phyloP scores from a whole-genome alignment of 2,888 invertebrate genomes.

The Ferdinandea cuprea region DNA sequence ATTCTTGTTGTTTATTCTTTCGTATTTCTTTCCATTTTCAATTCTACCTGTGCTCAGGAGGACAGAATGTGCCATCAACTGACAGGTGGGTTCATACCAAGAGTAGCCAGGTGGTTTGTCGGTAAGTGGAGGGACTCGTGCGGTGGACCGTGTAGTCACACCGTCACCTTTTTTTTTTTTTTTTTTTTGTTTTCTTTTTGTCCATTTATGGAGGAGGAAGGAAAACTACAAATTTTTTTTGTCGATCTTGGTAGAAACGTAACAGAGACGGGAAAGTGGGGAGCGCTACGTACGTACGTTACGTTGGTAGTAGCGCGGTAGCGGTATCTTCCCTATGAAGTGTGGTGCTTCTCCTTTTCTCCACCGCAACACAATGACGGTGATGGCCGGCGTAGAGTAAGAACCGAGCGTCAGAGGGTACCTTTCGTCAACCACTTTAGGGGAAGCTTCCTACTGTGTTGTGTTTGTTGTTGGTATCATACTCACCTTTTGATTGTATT shows the following conservation, averaged over 20 bases:
- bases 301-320: slow-evolving; percentile 50
- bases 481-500: slow-evolving; percentile 62
- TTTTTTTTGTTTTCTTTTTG: slow-evolving; percentile 26
- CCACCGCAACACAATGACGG: neutral
- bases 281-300: slow-evolving; percentile 34
- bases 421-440: slow-evolving; percentile 63
- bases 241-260: slow-evolving; percentile 57
- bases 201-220: slow-evolving; percentile 58
- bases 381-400: slow-evolving; percentile 8
- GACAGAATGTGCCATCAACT: slow-evolving; percentile 70
- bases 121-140: slow-evolving; percentile 66
- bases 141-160: slow-evolving; percentile 75
- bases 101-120: slow-evolving; percentile 63
- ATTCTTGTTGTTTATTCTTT: slow-evolving; percentile 37
- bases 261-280: slow-evolving; percentile 49
- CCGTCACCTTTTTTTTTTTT: slow-evolving; percentile 69
- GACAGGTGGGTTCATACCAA: slow-evolving; percentile 70
- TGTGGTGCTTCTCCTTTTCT: slow-evolving; percentile 41
- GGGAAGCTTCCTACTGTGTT: slow-evolving; percentile 54
- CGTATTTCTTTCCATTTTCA: slow-evolving; percentile 48
- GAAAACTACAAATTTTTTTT: slow-evolving; percentile 31
- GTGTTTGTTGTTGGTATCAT: slow-evolving; percentile 25
- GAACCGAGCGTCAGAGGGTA: slow-evolving; percentile 47
- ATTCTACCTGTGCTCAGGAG: slow-evolving; percentile 59
- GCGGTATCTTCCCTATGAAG: slow-evolving; percentile 53